Evolutionary conservation across 2,797 vertebrate genomes (phyloP), one percentile per base, ranked within the genome.

Genomic region (Hylomyscus alleni): DNA sequence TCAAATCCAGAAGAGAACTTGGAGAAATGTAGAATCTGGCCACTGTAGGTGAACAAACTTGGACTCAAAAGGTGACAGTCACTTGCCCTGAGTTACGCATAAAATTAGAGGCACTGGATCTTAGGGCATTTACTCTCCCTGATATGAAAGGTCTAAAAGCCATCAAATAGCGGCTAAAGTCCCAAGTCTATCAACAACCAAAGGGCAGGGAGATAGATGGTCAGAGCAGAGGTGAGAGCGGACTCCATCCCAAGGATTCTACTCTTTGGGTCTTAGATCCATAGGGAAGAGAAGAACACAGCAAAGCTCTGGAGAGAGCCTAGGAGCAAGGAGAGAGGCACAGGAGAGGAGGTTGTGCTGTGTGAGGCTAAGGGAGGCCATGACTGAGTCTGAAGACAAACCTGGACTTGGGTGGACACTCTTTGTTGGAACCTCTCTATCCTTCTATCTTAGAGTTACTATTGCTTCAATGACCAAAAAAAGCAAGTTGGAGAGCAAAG

Each of bases 31-130:
- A 75, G 54, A 31, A 73, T 31, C 13, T 6, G 47, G 72, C 80
- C 56, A 86, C 56, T 77, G 69, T 81, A 84, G 52, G 80, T 52
- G 2, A 90, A 81, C 60, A 96, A 81, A 92, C 26, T 60, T 82
- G 29, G 24, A 44, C 24, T 77, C 47, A 78, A 80, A 72, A 13
- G 72, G 60, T 31, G 22, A 52, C 37, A 67, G 56, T n/a, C 47
- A 12, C 37, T 90, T 84, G 8, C 19, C n/a, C 37, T 40, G 17
- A 77, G 47, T 34, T 52, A 47, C 24, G 56, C 5, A 0, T 29
- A 84, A 87, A 90, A 65, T 67, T 26, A 65, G 1, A 60, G 20
- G 37, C 8, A 60, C 34, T 8, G 44, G n/a, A 29, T 90, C 89
- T 93, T 76, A 89, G 1, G 31, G 24, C 34, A 84, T 92, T 88